Evolutionary conservation across 2,888 invertebrate genomes (phyloP), one percentile per base, ranked within the genome.

Genomic region (Sminthurinus aureus): DNA sequence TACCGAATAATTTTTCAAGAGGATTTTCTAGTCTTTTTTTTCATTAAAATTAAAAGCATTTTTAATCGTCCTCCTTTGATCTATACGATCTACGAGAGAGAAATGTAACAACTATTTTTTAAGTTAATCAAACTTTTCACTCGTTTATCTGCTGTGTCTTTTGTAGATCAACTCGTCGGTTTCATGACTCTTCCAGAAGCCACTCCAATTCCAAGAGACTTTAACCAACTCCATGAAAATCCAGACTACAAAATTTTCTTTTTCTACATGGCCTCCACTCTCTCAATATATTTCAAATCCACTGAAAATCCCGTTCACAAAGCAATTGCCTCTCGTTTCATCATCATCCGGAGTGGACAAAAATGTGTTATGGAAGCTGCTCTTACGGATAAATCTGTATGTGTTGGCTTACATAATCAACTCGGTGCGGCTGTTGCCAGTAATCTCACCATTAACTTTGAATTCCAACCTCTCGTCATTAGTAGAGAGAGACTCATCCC

Each of bases 281-380:
- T 64, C 22, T 78, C 77, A 0, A 78, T 64, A 64, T 78, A 78
- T 58, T 78, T 78, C 64, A 78, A 78, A 13, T 64, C 15, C 22
- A 78, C 77, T n/a, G 64, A 18, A 12, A 76, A 76, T n/a, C 64
- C 22, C 2, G 64, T 78, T 8, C 77, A 78, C 3, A n/a, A 22
- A 24, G 77, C 58, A 0, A 24, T 78, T 52, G 52, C 26, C 8
- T 51, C 77, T 24, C 52, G 66, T 24, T 78, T 78, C 24, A n/a
- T 64, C n/a, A 78, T 78, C 18, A n/a, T 22, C 15, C 24, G 64
- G 24, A 78, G 66, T 78, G 77, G 77, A 15, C 77, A 78, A 22
- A 64, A 78, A 64, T 78, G 77, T 24, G 24, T 78, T 0, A 78
- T 78, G 77, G 58, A 78, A 9, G 77, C 24, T 12, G 77, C 77